Evolutionary conservation across 2,888 invertebrate species (phyloP).

Genomic region (Malthinus flaveolus): DNA sequence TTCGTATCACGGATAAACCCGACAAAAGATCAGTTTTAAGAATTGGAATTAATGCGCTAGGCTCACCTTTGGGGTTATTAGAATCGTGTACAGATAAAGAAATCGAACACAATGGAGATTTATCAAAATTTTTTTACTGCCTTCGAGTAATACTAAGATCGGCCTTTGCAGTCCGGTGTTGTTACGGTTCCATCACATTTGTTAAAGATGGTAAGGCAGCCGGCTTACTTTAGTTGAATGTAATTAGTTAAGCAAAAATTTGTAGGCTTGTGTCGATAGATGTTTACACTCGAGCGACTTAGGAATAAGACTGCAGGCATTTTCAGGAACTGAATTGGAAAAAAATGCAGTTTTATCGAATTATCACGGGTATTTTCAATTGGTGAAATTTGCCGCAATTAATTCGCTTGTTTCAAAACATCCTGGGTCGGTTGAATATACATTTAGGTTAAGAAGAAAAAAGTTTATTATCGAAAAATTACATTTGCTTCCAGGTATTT

Average conservation of each 20-base stretch:
- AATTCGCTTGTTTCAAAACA: conserved; percentile 75
- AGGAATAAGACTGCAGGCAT: conserved; percentile 78
- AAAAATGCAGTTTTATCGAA: conserved; percentile 80
- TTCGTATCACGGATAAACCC: conserved; percentile 53
- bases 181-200: conserved; percentile 80
- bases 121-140: conserved; percentile 71
- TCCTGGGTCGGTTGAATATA: conserved; percentile 80
- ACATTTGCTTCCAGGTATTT: conserved; percentile 72
- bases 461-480: conserved; percentile 83
- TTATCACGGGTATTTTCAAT: conserved; percentile 82
- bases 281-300: conserved; percentile 72
- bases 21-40: conserved; percentile 67
- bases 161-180: conserved; percentile 72
- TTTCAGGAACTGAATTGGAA: conserved; percentile 79
- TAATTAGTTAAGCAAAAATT: neutral
- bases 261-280: conserved; percentile 34
- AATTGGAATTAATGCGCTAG: conserved; percentile 75
- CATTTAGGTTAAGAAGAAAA: conserved; percentile 83
- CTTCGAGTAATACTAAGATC: conserved; percentile 73
- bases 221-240: too few species aligned
- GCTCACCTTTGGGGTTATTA: conserved; percentile 79
- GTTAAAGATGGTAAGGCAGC: conserved; percentile 61
- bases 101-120: conserved; percentile 53
- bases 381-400: conserved; percentile 76
- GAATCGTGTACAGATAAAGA: conserved; percentile 47